Evolutionary conservation across 2,113 vertebrate species (phyloP).

Genomic region (Tachysurus vachellii): DNA sequence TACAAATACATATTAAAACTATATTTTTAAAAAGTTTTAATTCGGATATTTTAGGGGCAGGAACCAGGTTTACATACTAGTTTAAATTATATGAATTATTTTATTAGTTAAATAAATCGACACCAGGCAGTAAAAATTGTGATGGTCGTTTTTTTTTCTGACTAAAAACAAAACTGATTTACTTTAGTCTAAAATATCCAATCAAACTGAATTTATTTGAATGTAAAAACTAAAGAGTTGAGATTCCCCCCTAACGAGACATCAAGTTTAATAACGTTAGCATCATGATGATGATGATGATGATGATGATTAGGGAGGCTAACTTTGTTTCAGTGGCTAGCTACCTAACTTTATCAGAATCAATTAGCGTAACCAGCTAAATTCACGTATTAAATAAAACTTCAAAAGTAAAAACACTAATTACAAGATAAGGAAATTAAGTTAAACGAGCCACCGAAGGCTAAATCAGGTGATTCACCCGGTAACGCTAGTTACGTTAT

Average conservation of each 20-base stretch:
- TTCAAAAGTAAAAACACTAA: accelerated
- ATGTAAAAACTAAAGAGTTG: not conserved
- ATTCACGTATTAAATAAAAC: not conserved
- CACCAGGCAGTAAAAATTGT: not conserved
- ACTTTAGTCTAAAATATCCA: not conserved
- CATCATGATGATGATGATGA: not conserved
- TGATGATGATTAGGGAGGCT: not conserved
- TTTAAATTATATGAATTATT: not conserved
- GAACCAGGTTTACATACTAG: not conserved
- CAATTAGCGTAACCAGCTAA: not conserved
- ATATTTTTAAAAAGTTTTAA: not conserved
- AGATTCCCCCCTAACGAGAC: not conserved
- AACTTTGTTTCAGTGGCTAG: not conserved
- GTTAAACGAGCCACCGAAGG: no score
- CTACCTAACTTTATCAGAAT: not conserved
- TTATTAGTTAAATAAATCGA: not conserved
- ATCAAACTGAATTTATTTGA: not conserved
- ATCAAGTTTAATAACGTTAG: not conserved
- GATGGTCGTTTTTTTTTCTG: not conserved
- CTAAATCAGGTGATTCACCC: not conserved
- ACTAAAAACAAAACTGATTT: not conserved
- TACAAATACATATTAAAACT: not conserved
- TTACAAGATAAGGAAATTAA: not conserved
- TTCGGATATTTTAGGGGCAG: not conserved
- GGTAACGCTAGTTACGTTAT: not conserved